phyloP scores from a whole-genome alignment of 2,797 vertebrate genomes.

The Acanthurus tractus region DNA sequence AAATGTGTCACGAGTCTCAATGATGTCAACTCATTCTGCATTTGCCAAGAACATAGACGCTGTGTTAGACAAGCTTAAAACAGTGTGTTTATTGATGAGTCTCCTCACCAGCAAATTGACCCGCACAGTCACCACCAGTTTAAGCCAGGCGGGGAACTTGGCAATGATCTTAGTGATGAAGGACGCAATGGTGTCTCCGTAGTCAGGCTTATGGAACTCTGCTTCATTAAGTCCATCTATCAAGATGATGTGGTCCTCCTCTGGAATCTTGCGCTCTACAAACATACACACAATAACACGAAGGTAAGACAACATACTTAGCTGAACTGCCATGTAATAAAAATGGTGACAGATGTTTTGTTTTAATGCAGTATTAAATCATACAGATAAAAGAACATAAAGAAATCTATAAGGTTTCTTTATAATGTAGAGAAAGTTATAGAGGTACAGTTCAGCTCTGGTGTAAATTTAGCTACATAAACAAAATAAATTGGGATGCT shows the following conservation, averaged over 20 bases:
- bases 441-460: not conserved
- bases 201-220: conserved; percentile 99
- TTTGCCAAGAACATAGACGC: not conserved
- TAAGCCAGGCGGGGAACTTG: conserved; percentile 96
- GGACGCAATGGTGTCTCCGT: conserved; percentile 96
- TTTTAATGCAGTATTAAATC: conserved; percentile 29
- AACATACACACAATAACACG: conserved; percentile 36
- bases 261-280: conserved; percentile 94
- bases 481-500: not conserved
- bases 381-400: no score
- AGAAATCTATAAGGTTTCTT: not conserved
- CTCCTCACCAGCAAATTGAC: conserved; percentile 92
- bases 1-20: not conserved
- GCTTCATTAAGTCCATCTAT: conserved; percentile 98
- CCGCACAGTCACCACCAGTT: conserved; percentile 95
- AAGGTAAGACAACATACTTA: not conserved
- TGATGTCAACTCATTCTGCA: not conserved
- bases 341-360: conserved; percentile 1
- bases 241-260: conserved; percentile 96
- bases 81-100: not conserved
- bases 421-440: not conserved
- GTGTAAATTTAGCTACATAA: not conserved
- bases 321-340: conserved; percentile 4
- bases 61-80: not conserved
- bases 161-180: conserved; percentile 94